phyloP scores from a whole-genome alignment of 1,140 invertebrate genomes.

The Nasonia longicornis region DNA sequence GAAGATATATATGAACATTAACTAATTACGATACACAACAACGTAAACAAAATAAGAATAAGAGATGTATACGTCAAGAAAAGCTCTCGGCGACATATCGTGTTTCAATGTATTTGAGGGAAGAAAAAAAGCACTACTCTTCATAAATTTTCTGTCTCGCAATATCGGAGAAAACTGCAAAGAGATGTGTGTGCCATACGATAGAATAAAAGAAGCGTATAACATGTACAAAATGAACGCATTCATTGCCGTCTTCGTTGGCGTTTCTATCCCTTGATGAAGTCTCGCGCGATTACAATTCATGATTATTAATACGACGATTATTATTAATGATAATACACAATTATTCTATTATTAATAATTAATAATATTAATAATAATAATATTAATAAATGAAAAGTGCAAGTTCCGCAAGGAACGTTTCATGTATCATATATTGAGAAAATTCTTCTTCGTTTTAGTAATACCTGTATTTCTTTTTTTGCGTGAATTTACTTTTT shows the following conservation, averaged over 20 bases:
- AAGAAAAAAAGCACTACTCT: slow-evolving; percentile 14
- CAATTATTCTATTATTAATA: slow-evolving; percentile 40
- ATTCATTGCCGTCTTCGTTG: slow-evolving; percentile 4
- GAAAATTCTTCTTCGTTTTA: slow-evolving; percentile 46
- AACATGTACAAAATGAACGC: slow-evolving; percentile 26
- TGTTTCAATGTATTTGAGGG: slow-evolving; percentile 15
- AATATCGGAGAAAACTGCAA: background rate
- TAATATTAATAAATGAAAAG: slow-evolving; percentile 48
- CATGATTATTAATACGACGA: slow-evolving; percentile 41
- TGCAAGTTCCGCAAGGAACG: slow-evolving; percentile 56
- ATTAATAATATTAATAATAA: slow-evolving; percentile 40
- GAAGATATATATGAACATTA: background rate
- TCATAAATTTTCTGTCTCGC: slow-evolving; percentile 1
- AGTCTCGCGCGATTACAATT: slow-evolving; percentile 42
- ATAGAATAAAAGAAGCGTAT: slow-evolving; percentile 18
- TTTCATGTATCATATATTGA: slow-evolving; percentile 51
- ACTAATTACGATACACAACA: background rate
- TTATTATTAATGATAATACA: slow-evolving; percentile 47
- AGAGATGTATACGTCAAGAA: slow-evolving; percentile 25
- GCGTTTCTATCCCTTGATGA: slow-evolving; percentile 20
- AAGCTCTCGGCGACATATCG: slow-evolving; percentile 16
- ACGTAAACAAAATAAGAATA: slow-evolving; percentile 16
- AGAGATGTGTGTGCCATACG: slow-evolving; percentile 5
- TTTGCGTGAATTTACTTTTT: slow-evolving; percentile 27
- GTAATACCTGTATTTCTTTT: slow-evolving; percentile 39